phyloP scores from a whole-genome alignment of 2,888 invertebrate genomes.

The Leucoma salicis region DNA sequence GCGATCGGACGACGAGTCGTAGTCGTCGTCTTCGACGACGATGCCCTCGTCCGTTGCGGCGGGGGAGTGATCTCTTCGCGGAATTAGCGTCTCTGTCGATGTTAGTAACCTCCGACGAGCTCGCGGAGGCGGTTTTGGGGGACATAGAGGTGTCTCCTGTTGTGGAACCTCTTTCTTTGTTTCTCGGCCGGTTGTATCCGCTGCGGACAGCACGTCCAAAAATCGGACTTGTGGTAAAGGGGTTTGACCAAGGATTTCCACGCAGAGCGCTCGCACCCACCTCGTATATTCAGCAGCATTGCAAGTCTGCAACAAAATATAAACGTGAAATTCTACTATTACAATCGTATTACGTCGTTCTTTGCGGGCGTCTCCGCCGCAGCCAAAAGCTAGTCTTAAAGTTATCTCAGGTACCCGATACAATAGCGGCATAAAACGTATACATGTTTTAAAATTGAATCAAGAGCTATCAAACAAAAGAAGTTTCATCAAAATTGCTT shows the following conservation, averaged over 20 bases:
- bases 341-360: too few relatives aligned
- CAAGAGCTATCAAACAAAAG: too few relatives aligned
- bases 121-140: slow-evolving; percentile 71
- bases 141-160: slow-evolving; percentile 59
- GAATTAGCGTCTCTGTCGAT: slow-evolving; percentile 64
- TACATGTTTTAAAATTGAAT: too few relatives aligned
- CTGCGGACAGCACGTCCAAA: slow-evolving; percentile 85
- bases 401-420: too few relatives aligned
- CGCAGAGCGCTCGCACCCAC: slow-evolving; percentile 88
- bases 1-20: slow-evolving; percentile 81
- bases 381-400: too few relatives aligned
- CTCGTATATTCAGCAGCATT: slow-evolving; percentile 86
- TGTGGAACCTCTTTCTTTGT: slow-evolving; percentile 63
- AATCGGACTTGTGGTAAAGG: slow-evolving; percentile 88
- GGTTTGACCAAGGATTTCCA: slow-evolving; percentile 88
- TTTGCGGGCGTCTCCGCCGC: too few relatives aligned
- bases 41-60: slow-evolving; percentile 79
- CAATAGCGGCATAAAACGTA: too few relatives aligned
- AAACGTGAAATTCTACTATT: slow-evolving; percentile 30
- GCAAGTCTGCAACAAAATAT: slow-evolving; percentile 83
- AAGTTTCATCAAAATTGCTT: too few relatives aligned
- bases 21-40: slow-evolving; percentile 80
- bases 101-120: slow-evolving; percentile 69
- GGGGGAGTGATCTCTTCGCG: slow-evolving; percentile 70
- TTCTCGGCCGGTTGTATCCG: slow-evolving; percentile 71